Evolutionary conservation across 2,888 invertebrate species (phyloP), one percentile per base, ranked within the genome.

Genomic region (Drosophila peninsularis): DNA sequence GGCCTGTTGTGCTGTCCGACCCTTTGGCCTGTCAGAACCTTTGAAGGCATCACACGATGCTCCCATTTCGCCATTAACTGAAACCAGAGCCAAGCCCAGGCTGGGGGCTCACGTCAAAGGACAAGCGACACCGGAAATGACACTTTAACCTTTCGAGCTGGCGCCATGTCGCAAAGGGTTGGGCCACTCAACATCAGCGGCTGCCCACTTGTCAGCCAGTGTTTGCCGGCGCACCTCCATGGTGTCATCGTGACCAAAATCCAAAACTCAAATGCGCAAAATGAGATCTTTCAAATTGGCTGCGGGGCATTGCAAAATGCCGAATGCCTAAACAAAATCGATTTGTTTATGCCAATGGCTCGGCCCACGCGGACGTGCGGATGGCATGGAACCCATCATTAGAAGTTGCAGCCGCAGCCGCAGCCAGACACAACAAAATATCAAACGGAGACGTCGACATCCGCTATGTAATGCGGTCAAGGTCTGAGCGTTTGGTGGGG

Each of bases 391-490:
- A 70, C 62, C 67, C 66, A 76, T 88, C 68, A 71, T 80, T 82
- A 76, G 82, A 82, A 52, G 55, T 50, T 54, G 53, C 68, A 68
- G 24, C 41, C 62, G 27, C 27, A 27, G 21, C 36, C 57, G 41
- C 45, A 10, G 19, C 41, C 58, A 68, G 63, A 61, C 58, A 50
- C 56, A 44, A 41, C 52, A 42, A 34, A 14, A 45, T 52, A 30
- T 19, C 14, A 41, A 57, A 52, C 60, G 41, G 49, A 62, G 67
- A 79, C 80, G 60, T 62, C 68, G 50, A 68, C 68, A 72, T 88
- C 80, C 81, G 84, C 54, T 58, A 30, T 73, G 71, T 75, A 83
- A 83, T 77, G 84, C 83, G 83, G 83, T 88, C 83, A 83, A 89
- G 83, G 83, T 88, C 83, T 50, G 21, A 50, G 13, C 45, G 32